Evolutionary conservation across 2,113 vertebrate species (phyloP).

Genomic region (Paralichthys olivaceus): DNA sequence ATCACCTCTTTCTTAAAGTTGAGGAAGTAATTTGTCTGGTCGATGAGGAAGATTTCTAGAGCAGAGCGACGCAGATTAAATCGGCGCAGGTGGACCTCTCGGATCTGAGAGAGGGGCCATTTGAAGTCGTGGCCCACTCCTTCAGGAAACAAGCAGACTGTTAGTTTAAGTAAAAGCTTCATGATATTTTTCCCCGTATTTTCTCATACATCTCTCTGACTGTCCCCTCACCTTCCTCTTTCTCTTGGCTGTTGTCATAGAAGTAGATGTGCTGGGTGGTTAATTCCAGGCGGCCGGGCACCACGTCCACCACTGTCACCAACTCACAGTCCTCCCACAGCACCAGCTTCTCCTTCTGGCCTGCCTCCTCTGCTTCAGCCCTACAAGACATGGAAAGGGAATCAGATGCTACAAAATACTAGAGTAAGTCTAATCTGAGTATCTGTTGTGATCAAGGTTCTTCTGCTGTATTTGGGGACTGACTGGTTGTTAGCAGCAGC

Average conservation of each 20-base stretch:
- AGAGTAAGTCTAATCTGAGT: background rate
- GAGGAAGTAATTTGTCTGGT: constrained; percentile 97
- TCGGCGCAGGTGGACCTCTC: constrained; percentile 93
- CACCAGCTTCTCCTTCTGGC: constrained; percentile 94
- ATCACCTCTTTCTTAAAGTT: constrained; percentile 97
- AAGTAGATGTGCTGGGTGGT: constrained; percentile 98
- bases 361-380: constrained; percentile 89
- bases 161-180: background rate
- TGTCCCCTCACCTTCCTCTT: constrained; percentile 89
- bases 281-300: constrained; percentile 93
- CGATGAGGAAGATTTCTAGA: constrained; percentile 96
- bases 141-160: constrained; percentile 49
- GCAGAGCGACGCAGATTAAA: constrained; percentile 96
- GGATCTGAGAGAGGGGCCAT: constrained; percentile 94
- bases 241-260: constrained; percentile 92
- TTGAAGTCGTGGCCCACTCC: constrained; percentile 97
- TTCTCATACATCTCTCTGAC: background rate
- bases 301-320: constrained; percentile 92
- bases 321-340: constrained; percentile 95
- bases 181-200: background rate
- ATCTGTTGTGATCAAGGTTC: background rate
- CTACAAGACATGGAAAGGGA: constrained; percentile 68
- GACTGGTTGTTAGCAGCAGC: constrained; percentile 77
- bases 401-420: background rate
- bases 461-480: constrained; percentile 39